phyloP scores from a whole-genome alignment of 2,888 invertebrate genomes.

The Notodonta dromedarius region DNA sequence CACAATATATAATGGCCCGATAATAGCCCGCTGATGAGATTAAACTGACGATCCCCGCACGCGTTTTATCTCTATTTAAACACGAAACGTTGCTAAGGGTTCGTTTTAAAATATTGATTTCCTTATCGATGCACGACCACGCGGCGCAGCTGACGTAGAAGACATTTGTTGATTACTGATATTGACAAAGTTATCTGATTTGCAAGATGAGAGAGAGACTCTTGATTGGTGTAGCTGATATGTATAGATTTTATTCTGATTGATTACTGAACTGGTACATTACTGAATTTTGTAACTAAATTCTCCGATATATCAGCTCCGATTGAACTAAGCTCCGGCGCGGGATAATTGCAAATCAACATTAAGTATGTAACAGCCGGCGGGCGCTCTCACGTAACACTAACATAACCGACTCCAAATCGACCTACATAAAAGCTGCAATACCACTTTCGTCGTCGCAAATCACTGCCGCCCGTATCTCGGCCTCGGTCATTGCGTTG shows the following conservation, averaged over 20 bases:
- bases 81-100: slow-evolving; percentile 28
- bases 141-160: neutral
- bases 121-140: slow-evolving; percentile 12
- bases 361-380: slow-evolving; percentile 38
- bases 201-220: too few species aligned
- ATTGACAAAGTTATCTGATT: neutral
- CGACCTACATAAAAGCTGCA: slow-evolving; percentile 82
- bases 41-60: slow-evolving; percentile 65
- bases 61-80: slow-evolving; percentile 50
- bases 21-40: slow-evolving; percentile 74
- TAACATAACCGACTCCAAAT: slow-evolving; percentile 73
- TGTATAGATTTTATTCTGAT: too few species aligned
- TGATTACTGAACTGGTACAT: too few species aligned
- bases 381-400: slow-evolving; percentile 67
- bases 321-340: neutral
- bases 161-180: neutral
- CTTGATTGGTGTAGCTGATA: too few species aligned
- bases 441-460: slow-evolving; percentile 83
- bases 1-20: slow-evolving; percentile 72
- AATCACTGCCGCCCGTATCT: slow-evolving; percentile 79
- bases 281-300: neutral
- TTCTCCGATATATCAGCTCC: neutral
- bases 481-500: slow-evolving; percentile 82
- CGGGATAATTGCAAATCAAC: slow-evolving; percentile 41
- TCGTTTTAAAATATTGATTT: slow-evolving; percentile 14